A percentile compares a stretch with the other conserved stretches of the same genome.
These are phyloP conservation scores for Brachylomia viminalis DNA, from an alignment of 2,888 invertebrate species.

Conservation along the genomic window DNA sequence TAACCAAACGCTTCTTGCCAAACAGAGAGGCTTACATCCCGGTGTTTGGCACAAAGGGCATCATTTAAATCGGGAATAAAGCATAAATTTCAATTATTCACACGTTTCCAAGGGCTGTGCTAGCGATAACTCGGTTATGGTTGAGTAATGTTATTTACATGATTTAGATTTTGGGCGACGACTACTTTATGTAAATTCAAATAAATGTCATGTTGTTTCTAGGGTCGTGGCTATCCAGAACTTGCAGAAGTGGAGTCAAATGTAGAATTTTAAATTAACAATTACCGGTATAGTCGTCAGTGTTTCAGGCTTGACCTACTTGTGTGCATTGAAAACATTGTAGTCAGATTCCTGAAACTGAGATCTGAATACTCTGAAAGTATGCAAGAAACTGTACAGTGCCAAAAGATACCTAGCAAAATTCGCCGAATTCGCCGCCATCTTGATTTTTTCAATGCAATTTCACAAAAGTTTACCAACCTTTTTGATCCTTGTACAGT, in stretches of 20 bases:
- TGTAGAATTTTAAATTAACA: background rate
- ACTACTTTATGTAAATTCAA: background rate
- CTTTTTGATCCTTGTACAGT: background rate
- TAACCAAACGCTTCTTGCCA: conserved; percentile 22
- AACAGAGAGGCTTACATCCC: conserved; percentile 2
- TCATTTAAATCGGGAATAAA: conserved; percentile 31
- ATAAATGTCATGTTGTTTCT: background rate
- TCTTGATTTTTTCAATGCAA: background rate
- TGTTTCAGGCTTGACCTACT: background rate
- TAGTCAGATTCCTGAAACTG: background rate
- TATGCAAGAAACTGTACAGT: background rate
- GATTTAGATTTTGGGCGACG: background rate
- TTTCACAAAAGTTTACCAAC: background rate
- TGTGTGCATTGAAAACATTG: background rate
- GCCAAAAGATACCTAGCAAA: background rate
- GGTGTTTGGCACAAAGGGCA: conserved; percentile 42
- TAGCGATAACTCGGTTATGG: conserved; percentile 23
- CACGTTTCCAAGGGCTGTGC: conserved; percentile 13
- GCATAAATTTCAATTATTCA: conserved; percentile 45
- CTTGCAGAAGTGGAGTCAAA: background rate
- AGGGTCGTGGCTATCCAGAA: background rate
- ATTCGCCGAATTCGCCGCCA: background rate
- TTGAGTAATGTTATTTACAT: conserved; percentile 30
- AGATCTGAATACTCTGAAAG: background rate
- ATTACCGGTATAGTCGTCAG: no score